Evolutionary conservation across 2,797 vertebrate species (phyloP), one percentile per base, ranked within the genome.

Genomic region (Hephaestus fuliginosus): DNA sequence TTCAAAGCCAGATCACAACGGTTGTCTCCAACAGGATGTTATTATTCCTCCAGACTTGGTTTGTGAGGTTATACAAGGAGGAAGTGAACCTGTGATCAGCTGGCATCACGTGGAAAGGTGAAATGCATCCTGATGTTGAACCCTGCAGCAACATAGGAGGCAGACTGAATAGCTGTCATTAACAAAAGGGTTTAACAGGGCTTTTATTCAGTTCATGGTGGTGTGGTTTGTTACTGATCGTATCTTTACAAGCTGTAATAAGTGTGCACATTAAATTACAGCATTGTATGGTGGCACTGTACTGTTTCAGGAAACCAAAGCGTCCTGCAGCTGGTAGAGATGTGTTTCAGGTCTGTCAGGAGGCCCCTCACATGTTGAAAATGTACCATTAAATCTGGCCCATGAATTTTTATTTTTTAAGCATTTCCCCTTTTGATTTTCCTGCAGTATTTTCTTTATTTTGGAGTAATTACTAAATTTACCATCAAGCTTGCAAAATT

Each of bases 121-220:
- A 30, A 70, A 15, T 53, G 12, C 4, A n/a, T 73, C 18, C 70
- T 76, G 53, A 53, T 58, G 30, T 43, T 63, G n/a, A 66, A 28
- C 33, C 22, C 60, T 72, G 17, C 28, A 68, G 28, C 18, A 43
- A 25, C 22, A 22, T 20, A 44, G 11, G 14, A 28, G 28, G 7
- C 52, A 49, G 5, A 60, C 65, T 58, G 7, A 80, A 48, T 57
- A 74, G 25, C 39, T 9, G n/a, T 57, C 55, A 25, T 36, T 61
- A 51, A 36, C 9, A 22, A 25, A 55, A 36, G 20, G 64, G 9
- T 49, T 75, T 53, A 30, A 57, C 6, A n/a, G 20, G 7, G 51
- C 41, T 20, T 28, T 44, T 4, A 15, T 55, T 73, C 41, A 66
- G 13, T 56, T 55, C 3, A n/a, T 22, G 5, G 3, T 63, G 12